Base-by-base conservation (phyloP, 2,888 invertebrate genomes). In the Muschampia plurimacula region DNA sequence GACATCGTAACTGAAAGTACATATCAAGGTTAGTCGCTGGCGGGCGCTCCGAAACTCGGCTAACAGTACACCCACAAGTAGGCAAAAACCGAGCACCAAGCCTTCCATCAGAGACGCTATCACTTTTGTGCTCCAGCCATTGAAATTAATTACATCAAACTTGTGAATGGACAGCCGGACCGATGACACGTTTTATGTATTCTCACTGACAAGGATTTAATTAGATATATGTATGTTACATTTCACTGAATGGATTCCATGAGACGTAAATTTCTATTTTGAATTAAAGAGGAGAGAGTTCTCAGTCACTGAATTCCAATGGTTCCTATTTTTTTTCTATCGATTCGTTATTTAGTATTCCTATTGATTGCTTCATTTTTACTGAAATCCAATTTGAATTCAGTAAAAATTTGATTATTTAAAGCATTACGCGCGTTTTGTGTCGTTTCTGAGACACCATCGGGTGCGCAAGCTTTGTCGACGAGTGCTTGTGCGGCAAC, bases 1-100 rank as follows among this genome's bases (percentile, higher is more conserved):
- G 90, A 89, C 87, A 84, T 88, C 88, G 92, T 90, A 92, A 92
- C 93, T 91, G 92, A 93, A 92, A 92, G 92, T 92, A 81, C 79
- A 81, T 79, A 94, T 92, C 92, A 94, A 92, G 93, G 93, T 92
- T 93, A 93, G 91, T 81, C 84, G 87, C 82, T 86, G 89, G 88
- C 89, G 87, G 85, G 87, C 85, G 87, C 83, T 80, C 84, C 88
- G 88, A 91, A 92, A 91, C 89, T 91, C 91, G 90, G 92, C 89
- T 92, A 92, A 90, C 89, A 90, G 91, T 93, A 91, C 89, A 90
- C 87, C 87, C 86, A 89, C 86, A 78, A 81, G 80, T 81, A 80
- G 82, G 87, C 87, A 91, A 92, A 92, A 93, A 92, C 85, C 86
- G 81, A 78, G 85, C 89, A 87, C 86, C 88, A 87, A 84, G 80